Evolutionary conservation across 2,888 invertebrate genomes (phyloP).

Genomic region (Diloba caeruleocephala): DNA sequence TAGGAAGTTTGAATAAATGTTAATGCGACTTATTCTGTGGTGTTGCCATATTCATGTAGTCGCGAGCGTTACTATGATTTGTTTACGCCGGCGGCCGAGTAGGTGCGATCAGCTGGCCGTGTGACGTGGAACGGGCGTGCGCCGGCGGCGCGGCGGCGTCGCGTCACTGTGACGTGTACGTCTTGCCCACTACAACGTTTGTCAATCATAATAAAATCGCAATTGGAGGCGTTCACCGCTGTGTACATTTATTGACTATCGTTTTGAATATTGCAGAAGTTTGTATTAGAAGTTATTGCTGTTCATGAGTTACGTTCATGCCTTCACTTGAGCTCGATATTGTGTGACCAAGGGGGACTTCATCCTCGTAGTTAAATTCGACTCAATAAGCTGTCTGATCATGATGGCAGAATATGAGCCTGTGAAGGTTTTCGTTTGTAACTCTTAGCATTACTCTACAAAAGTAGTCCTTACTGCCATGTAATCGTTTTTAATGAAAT

Average conservation of each 20-base stretch:
- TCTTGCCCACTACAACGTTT: constrained; percentile 49
- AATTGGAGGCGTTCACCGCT: constrained; percentile 37
- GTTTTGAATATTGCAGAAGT: constrained; percentile 10
- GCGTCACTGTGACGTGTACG: constrained; percentile 68
- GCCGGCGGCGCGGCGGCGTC: constrained; percentile 57
- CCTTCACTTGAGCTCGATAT: no score
- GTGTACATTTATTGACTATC: constrained; percentile 16
- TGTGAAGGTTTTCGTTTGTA: background rate
- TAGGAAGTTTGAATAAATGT: constrained; percentile 55
- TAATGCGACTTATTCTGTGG: constrained; percentile 50
- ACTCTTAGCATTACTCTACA: constrained; percentile 5
- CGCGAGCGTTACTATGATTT: constrained; percentile 81
- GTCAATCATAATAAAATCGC: constrained; percentile 51
- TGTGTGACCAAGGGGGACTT: no score
- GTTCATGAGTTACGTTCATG: no score
- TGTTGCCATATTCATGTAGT: constrained; percentile 51
- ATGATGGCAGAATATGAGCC: no score
- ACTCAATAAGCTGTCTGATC: no score
- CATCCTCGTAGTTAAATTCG: no score
- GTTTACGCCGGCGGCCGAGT: constrained; percentile 78
- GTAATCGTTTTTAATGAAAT: no score
- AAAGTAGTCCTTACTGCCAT: no score
- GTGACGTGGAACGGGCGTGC: constrained; percentile 72
- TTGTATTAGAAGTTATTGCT: background rate
- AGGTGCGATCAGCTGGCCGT: constrained; percentile 81